Evolutionary conservation across 2,888 invertebrate genomes (phyloP).

Genomic region (Sesamia inferens): DNA sequence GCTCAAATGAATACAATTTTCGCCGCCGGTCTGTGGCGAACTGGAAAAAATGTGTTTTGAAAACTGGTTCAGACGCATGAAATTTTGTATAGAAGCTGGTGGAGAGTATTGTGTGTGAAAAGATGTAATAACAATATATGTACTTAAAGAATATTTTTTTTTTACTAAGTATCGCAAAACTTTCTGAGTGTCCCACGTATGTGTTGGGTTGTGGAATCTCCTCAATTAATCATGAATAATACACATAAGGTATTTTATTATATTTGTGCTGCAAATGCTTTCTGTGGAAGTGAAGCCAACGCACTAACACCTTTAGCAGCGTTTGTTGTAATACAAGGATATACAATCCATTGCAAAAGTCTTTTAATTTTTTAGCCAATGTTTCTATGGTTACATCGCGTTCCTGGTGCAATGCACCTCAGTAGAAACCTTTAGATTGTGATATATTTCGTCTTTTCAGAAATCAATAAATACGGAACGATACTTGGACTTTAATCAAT

Average conservation of each 20-base stretch:
- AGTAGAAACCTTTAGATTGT: not conserved
- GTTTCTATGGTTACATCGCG: not conserved
- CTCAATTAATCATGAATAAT: not conserved
- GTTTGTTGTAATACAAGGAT: not conserved
- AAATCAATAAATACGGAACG: not conserved
- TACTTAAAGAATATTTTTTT: too few relatives aligned
- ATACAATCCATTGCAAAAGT: not conserved
- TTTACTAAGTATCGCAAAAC: too few relatives aligned
- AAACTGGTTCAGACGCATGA: too few relatives aligned
- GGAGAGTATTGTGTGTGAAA: too few relatives aligned
- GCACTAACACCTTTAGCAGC: not conserved
- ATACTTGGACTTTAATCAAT: not conserved
- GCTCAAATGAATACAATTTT: too few relatives aligned
- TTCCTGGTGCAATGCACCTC: not conserved
- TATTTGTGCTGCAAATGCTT: not conserved
- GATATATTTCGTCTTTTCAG: constrained; percentile 34
- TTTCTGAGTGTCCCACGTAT: too few relatives aligned
- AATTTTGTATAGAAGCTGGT: too few relatives aligned
- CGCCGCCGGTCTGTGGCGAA: too few relatives aligned
- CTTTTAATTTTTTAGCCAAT: not conserved
- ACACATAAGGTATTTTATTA: not conserved
- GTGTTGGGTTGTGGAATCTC: not conserved
- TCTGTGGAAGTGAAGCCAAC: not conserved
- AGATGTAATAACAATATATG: too few relatives aligned
- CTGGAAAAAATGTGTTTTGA: too few relatives aligned